phyloP scores from a whole-genome alignment of 2,797 vertebrate species.

The Fringilla coelebs region DNA sequence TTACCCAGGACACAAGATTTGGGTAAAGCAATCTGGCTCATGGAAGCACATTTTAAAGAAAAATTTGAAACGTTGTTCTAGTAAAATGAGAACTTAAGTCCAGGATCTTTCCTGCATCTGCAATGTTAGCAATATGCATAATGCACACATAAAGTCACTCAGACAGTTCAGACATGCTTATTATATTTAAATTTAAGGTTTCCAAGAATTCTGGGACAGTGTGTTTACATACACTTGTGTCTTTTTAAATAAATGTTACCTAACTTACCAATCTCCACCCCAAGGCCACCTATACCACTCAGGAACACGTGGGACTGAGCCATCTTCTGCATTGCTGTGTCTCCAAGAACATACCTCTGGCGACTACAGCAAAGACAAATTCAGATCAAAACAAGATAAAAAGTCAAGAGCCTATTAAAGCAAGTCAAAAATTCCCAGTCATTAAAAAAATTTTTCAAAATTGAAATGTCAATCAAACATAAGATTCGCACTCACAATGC shows the following conservation, averaged over 20 bases:
- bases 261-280: conserved; percentile 91
- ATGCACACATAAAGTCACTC: neutral
- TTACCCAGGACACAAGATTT: neutral
- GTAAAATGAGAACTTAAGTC: neutral
- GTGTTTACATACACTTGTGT: neutral
- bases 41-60: neutral
- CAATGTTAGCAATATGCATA: neutral
- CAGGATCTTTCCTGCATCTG: neutral
- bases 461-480: neutral
- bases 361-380: conserved; percentile 77
- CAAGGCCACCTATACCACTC: conserved; percentile 92
- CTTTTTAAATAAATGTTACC: neutral
- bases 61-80: neutral
- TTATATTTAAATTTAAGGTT: neutral
- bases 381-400: neutral
- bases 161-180: neutral
- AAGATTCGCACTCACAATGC: neutral
- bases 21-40: neutral
- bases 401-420: neutral
- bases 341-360: conserved; percentile 97
- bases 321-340: conserved; percentile 98
- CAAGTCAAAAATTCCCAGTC: neutral
- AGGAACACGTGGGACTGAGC: conserved; percentile 93
- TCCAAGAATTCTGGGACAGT: neutral
- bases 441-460: neutral